phyloP scores from a whole-genome alignment of 2,888 invertebrate genomes.

The Eupsilia transversa region DNA sequence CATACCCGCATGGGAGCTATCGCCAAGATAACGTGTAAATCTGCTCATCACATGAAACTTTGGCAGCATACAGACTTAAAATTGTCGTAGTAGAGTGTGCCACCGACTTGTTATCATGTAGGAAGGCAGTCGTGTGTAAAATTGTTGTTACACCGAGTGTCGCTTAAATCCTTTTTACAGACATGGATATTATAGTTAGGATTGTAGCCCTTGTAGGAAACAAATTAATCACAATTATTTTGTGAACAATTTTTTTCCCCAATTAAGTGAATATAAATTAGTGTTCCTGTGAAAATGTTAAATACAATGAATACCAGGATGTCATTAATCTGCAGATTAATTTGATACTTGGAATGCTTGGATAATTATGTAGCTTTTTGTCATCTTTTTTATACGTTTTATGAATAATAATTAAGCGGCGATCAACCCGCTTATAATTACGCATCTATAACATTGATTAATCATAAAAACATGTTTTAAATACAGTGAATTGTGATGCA shows the following conservation, averaged over 20 bases:
- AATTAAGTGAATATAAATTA: too few species aligned
- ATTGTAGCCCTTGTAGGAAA: not conserved
- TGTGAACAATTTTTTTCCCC: not conserved
- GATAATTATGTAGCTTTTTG: slow-evolving; percentile 6
- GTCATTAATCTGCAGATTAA: slow-evolving; percentile 14
- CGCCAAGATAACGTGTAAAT: slow-evolving; percentile 14
- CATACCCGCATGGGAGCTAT: slow-evolving; percentile 42
- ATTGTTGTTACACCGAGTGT: too few species aligned
- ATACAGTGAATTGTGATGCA: not conserved
- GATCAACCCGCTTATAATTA: slow-evolving; percentile 7
- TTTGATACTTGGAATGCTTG: not conserved
- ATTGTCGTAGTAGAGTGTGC: not conserved
- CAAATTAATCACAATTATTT: not conserved
- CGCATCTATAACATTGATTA: not conserved
- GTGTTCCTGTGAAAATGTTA: not conserved
- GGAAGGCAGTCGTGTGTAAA: not conserved
- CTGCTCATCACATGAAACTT: slow-evolving; percentile 29
- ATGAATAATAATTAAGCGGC: not conserved
- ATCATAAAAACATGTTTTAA: slow-evolving; percentile 8
- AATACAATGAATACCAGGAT: not conserved
- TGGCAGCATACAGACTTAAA: slow-evolving; percentile 20
- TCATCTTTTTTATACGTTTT: slow-evolving; percentile 4
- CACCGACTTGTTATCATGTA: not conserved
- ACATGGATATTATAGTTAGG: too few species aligned
- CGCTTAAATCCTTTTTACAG: too few species aligned